These are phyloP conservation scores for Paedocypris sp. DNA, from an alignment of 2,113 vertebrate species.

Conservation along the genomic window DNA sequence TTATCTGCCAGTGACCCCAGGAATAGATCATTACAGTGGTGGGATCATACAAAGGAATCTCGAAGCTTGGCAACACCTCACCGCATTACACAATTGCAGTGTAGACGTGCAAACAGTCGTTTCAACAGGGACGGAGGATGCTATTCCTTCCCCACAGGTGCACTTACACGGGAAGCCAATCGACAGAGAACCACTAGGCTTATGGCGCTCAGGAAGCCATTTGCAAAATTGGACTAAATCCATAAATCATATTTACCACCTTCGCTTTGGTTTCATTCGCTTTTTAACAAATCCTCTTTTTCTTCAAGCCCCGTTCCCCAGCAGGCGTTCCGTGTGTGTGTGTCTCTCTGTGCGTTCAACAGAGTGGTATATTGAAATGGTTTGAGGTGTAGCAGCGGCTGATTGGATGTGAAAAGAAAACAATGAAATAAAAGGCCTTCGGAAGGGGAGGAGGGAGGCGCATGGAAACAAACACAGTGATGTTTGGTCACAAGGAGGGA, in stretches of 20 bases:
- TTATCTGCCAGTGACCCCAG: constrained; percentile 1
- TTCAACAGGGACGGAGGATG: not conserved
- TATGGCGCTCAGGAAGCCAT: not conserved
- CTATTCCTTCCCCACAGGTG: not conserved
- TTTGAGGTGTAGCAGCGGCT: constrained; percentile 46
- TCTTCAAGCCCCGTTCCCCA: not conserved
- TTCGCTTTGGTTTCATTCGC: not conserved
- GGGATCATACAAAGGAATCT: not conserved
- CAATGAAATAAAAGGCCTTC: constrained; percentile 44
- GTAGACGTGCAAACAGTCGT: not conserved
- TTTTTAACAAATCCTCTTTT: not conserved
- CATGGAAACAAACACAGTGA: constrained; percentile 37
- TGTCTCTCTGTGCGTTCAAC: constrained; percentile 40
- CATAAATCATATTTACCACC: not conserved
- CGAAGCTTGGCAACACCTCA: not conserved
- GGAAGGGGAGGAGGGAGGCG: constrained; percentile 33
- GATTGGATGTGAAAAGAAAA: constrained; percentile 57
- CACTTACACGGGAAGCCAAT: constrained; percentile 2
- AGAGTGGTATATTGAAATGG: constrained; percentile 60
- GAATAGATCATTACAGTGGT: constrained; percentile 12
- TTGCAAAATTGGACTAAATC: constrained; percentile 1
- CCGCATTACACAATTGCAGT: not conserved
- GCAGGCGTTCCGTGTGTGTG: constrained; percentile 25
- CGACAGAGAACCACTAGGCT: not conserved
- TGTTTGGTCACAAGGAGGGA: not conserved